Conservation (phyloP, 2,113 vertebrate genomes). For the Brachyistius frenatus region DNA sequence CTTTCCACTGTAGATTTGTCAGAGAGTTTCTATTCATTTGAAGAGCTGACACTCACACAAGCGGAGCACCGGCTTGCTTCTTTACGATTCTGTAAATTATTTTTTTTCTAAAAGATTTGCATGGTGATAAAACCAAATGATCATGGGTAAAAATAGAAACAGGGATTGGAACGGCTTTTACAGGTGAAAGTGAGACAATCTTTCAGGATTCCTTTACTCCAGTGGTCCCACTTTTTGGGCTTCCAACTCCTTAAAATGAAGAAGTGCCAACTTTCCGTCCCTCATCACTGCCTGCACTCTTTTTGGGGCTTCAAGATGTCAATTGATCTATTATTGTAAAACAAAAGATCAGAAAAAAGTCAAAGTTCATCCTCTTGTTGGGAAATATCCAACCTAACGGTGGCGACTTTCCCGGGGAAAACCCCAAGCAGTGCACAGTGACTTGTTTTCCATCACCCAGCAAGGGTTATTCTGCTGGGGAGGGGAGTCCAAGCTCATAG, state of each 20-base stretch:
- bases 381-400: no score
- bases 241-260: neutral
- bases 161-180: neutral
- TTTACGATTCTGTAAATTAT: neutral
- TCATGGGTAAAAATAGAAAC: slow-evolving; percentile 2
- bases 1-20: slow-evolving; percentile 32
- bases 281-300: no score
- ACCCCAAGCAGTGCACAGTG: no score
- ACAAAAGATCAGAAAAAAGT: no score
- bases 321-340: no score
- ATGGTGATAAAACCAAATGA: slow-evolving; percentile 1
- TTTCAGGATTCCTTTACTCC: neutral
- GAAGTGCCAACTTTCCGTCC: no score
- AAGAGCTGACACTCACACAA: slow-evolving; percentile 34
- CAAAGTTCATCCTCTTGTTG: no score
- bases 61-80: neutral
- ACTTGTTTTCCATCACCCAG: no score
- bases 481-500: no score
- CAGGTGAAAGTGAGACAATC: neutral
- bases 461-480: no score
- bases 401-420: no score
- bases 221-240: neutral
- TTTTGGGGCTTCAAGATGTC: no score
- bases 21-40: slow-evolving; percentile 61
- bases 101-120: neutral